A percentile compares a stretch with the other conserved stretches of the same genome.
Conservation (phyloP, 2,113 vertebrate genomes). For the Cheirogaleus medius region DNA sequence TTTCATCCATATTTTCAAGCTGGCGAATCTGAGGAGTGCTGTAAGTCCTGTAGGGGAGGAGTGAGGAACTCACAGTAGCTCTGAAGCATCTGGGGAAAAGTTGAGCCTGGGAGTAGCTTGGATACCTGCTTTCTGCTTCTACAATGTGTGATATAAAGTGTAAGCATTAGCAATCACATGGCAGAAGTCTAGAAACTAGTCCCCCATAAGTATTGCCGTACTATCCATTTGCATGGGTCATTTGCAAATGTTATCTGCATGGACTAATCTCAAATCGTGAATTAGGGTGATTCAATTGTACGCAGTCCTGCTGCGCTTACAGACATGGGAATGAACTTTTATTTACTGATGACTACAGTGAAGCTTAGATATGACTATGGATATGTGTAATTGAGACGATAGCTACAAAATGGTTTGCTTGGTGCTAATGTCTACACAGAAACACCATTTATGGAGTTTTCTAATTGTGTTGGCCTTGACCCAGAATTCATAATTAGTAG, state of each 20-base stretch:
- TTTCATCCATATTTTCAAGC: background rate
- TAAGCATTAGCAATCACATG: background rate
- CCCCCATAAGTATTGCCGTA: background rate
- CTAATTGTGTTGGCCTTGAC: slow-evolving; percentile 18
- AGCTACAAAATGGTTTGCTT: background rate
- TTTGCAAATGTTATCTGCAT: background rate
- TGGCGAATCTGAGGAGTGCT: background rate
- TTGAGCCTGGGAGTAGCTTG: fast-evolving
- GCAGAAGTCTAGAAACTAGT: background rate
- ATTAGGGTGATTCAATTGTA: background rate
- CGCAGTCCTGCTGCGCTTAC: background rate
- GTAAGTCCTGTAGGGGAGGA: background rate
- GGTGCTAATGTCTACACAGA: background rate
- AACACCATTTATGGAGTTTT: slow-evolving; percentile 18
- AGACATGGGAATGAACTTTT: background rate
- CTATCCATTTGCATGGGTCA: background rate
- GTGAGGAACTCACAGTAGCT: background rate
- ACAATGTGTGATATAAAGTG: fast-evolving
- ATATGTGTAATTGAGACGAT: background rate
- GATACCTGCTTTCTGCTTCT: background rate
- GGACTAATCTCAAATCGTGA: background rate
- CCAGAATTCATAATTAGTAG: background rate
- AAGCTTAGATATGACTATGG: background rate
- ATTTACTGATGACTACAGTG: background rate
- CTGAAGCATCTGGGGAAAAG: background rate